phyloP scores from a whole-genome alignment of 1,140 invertebrate species.

The Macrotrachela quadricornifera region DNA sequence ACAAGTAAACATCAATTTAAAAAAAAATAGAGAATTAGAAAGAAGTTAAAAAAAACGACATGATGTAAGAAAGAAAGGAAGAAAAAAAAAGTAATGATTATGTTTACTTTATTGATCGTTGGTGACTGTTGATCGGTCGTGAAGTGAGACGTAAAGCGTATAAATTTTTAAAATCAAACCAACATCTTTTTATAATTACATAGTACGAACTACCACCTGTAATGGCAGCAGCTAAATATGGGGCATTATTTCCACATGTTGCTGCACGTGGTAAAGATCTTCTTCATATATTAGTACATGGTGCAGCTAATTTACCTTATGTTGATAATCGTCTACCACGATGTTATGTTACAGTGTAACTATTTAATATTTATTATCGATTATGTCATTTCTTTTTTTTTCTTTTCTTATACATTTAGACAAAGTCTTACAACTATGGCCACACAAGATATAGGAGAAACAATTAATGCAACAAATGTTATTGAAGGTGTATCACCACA shows the following conservation, averaged over 20 bases:
- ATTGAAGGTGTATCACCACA: not conserved
- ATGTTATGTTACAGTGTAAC: slow-evolving; percentile 2
- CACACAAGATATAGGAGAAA: not conserved
- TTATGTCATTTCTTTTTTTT: not conserved
- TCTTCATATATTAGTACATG: slow-evolving; percentile 1
- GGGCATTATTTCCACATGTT: not conserved
- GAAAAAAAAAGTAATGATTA: too few relatives aligned
- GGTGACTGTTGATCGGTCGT: too few relatives aligned
- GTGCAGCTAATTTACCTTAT: not conserved
- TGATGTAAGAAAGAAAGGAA: too few relatives aligned
- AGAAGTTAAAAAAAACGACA: too few relatives aligned
- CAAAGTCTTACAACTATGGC: not conserved
- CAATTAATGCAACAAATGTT: slow-evolving; percentile 1
- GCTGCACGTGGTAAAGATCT: not conserved
- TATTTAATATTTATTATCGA: not conserved
- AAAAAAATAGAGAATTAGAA: too few relatives aligned
- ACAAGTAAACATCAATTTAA: too few relatives aligned
- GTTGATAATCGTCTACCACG: not conserved
- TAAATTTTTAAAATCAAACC: too few relatives aligned
- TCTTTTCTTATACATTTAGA: not conserved
- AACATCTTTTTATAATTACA: too few relatives aligned
- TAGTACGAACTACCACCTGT: too few relatives aligned
- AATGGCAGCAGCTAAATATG: too few relatives aligned
- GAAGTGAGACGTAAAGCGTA: too few relatives aligned
- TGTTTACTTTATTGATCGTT: too few relatives aligned